Conservation (phyloP, 2,888 invertebrate genomes). For the Galerucella calmariensis region DNA sequence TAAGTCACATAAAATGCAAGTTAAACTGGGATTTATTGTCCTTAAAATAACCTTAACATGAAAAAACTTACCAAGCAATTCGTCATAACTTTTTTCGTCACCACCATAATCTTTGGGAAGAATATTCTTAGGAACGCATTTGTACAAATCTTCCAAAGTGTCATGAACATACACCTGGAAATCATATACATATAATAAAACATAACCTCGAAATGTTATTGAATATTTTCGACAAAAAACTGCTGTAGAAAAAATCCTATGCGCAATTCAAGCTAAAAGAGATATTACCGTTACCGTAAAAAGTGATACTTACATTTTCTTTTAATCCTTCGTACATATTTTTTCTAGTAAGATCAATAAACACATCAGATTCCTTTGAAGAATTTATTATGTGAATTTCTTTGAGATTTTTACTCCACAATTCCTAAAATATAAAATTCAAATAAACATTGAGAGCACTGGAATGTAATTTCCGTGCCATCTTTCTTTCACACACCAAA, state of each 20-base stretch:
- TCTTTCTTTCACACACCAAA: too few relatives aligned
- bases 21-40: too few relatives aligned
- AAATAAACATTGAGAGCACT: too few relatives aligned
- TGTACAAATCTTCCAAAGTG: conserved; percentile 17
- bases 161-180: conserved; percentile 13
- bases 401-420: conserved; percentile 15
- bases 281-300: too few relatives aligned
- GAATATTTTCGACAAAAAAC: too few relatives aligned
- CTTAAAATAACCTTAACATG: background rate
- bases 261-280: too few relatives aligned
- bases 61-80: conserved; percentile 9
- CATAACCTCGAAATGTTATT: too few relatives aligned
- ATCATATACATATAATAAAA: background rate
- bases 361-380: background rate
- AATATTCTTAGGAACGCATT: conserved; percentile 5
- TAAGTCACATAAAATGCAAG: too few relatives aligned
- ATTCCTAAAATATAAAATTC: conserved; percentile 19
- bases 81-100: conserved; percentile 1
- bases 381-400: conserved; percentile 6
- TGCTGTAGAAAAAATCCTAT: too few relatives aligned
- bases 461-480: too few relatives aligned
- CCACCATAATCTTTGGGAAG: conserved; percentile 22
- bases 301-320: conserved; percentile 12
- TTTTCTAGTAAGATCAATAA: background rate
- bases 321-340: conserved; percentile 10